Base-by-base conservation (phyloP, 2,797 vertebrate genomes). In the Rousettus madagascariensis region DNA sequence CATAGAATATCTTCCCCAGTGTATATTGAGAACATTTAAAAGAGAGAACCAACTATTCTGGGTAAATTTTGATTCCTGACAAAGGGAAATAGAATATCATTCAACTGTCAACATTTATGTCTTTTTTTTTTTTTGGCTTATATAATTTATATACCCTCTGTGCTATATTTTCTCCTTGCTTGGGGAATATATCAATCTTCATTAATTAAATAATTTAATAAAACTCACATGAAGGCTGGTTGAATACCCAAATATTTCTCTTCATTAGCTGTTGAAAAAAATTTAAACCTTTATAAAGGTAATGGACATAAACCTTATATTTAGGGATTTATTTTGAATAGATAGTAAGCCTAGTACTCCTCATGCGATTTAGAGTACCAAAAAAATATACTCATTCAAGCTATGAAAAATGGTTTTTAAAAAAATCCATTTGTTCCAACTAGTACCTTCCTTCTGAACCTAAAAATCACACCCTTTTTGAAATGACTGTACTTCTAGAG, bases 161-260 rank as follows among this genome's bases (percentile, higher is more conserved):
- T 69, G 53, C 46, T 90, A 83, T 36, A 86, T 30, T 89, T 66
- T 91, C 57, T 77, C 65, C 80, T 80, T 86, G 38, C 71, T 82
- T 82, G 19, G 28, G 46, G 36, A 93, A 74, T 78, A 78, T 36
- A 78, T 65, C 63, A 92, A 74, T 91, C 49, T 90, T 80, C 55
- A 51, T 80, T 91, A 91, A 77, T 93, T 79, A 95, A 93, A 87
- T 87, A 95, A 91, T 84, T 86, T 96, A 80, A 93, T 80, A 55
- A 93, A 94, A 86, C 24, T 92, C 57, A 95, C 55, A 96, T 82
- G 46, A 92, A 94, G 71, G 66, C 51, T 53, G 28, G 66, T 43
- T 88, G 78, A 82, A 96, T 93, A 96, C 63, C 49, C 61, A 95
- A 92, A 88, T 83, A 94, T 68, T 91, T 96, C 41, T 92, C 91